Percentiles rank a stretch among this genome's conserved stretches.
Conservation (phyloP, 2,113 vertebrate species). For the Ciconia stormi region DNA sequence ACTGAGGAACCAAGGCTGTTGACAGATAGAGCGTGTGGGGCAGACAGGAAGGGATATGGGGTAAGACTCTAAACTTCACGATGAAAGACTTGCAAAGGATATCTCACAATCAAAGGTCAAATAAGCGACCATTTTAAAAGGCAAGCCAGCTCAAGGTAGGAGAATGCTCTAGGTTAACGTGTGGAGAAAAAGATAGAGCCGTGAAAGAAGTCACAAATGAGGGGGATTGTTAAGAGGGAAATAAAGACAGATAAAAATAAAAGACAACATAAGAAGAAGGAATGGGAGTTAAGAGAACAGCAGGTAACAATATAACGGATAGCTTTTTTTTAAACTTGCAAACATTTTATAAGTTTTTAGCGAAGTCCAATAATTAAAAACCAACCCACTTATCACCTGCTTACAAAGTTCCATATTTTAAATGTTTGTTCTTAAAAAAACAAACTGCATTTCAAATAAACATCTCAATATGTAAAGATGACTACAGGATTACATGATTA, state of each 20-base stretch:
- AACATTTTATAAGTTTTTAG: not conserved
- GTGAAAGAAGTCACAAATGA: not conserved
- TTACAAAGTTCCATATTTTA: not conserved
- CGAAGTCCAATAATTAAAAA: not conserved
- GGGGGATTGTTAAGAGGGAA: not conserved
- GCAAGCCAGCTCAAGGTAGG: not conserved
- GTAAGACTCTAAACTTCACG: not conserved
- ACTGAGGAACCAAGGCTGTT: fast-evolving
- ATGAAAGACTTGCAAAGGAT: not conserved
- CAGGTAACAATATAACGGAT: not conserved
- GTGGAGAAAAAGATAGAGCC: not conserved
- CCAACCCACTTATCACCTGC: not conserved
- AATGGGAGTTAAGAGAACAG: not conserved
- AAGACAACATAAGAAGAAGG: not conserved
- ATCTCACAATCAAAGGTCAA: not conserved
- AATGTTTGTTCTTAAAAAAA: not conserved
- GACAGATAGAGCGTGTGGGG: fast-evolving
- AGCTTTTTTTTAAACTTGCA: not conserved
- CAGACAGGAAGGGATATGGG: not conserved
- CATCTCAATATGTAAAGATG: not conserved
- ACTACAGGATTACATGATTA: not conserved
- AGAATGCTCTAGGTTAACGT: not conserved
- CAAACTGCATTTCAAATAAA: not conserved
- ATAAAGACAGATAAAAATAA: not conserved
- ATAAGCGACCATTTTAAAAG: not conserved